Evolutionary conservation across 2,888 invertebrate species (phyloP).

Genomic region (Epistrophe grossulariae): DNA sequence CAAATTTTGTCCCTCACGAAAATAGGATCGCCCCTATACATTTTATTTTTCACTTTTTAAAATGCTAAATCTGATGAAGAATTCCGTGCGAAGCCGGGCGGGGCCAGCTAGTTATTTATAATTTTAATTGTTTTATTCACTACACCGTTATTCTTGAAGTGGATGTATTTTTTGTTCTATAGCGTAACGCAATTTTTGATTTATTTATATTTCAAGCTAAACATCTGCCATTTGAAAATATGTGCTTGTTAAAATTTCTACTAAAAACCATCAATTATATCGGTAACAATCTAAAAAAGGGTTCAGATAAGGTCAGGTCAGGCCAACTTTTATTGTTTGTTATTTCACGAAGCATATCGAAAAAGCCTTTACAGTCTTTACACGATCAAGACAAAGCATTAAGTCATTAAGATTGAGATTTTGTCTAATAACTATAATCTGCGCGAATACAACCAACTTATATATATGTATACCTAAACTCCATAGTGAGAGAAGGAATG

Average conservation of each 20-base stretch:
- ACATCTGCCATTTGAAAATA: background rate
- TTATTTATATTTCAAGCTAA: background rate
- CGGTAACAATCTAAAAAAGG: background rate
- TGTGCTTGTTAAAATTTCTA: background rate
- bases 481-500: background rate
- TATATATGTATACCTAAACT: background rate
- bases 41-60: too few species aligned
- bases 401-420: constrained; percentile 42
- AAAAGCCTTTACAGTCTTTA: background rate
- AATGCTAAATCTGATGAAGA: too few species aligned
- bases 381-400: constrained; percentile 36
- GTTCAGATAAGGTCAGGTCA: constrained; percentile 10
- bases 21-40: too few species aligned
- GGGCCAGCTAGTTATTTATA: too few species aligned
- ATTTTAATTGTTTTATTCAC: too few species aligned
- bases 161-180: too few species aligned
- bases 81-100: too few species aligned
- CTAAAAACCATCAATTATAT: constrained; percentile 11
- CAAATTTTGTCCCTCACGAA: too few species aligned
- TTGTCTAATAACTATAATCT: constrained; percentile 38
- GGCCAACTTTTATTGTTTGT: background rate
- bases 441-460: constrained; percentile 16
- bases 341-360: constrained; percentile 5
- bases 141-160: too few species aligned
- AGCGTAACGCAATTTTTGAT: too few species aligned